phyloP scores from a whole-genome alignment of 2,113 vertebrate species.

The Ceyx margarethae region DNA sequence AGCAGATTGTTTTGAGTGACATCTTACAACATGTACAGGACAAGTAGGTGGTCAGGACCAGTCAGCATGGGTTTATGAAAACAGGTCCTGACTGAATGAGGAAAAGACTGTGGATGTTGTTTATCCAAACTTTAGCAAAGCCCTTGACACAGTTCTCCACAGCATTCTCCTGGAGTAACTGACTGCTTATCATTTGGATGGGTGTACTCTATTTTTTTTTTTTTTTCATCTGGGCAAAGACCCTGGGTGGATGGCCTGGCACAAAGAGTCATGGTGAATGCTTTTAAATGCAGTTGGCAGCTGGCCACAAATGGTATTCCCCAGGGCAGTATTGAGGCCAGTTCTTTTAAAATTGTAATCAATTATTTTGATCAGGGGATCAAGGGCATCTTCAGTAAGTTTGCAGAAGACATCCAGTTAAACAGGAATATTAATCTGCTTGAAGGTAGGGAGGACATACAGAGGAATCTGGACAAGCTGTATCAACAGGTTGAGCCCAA shows the following conservation, averaged over 20 bases:
- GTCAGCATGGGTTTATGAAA: neutral
- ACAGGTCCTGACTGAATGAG: neutral
- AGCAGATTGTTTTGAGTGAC: neutral
- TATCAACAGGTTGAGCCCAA: no score
- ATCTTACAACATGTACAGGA: no score
- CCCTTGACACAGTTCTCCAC: no score
- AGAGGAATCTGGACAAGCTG: no score
- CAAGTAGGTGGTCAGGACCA: neutral
- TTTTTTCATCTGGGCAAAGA: neutral
- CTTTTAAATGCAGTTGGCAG: neutral
- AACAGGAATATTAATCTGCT: neutral
- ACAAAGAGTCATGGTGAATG: neutral
- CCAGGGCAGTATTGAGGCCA: neutral
- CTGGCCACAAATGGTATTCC: no score
- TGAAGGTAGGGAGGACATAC: no score
- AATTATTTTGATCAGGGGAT: neutral
- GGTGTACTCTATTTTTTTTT: no score
- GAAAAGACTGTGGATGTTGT: neutral
- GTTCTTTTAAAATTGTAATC: neutral
- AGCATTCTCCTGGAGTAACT: neutral
- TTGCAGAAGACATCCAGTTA: neutral
- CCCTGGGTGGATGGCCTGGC: neutral
- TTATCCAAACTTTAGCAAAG: neutral
- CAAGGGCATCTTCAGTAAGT: fast-evolving
- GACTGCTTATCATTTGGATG: neutral